Percentiles rank a stretch among this genome's conserved stretches.
Conservation (phyloP, 2,888 invertebrate species). For the Tetropium fuscum region DNA sequence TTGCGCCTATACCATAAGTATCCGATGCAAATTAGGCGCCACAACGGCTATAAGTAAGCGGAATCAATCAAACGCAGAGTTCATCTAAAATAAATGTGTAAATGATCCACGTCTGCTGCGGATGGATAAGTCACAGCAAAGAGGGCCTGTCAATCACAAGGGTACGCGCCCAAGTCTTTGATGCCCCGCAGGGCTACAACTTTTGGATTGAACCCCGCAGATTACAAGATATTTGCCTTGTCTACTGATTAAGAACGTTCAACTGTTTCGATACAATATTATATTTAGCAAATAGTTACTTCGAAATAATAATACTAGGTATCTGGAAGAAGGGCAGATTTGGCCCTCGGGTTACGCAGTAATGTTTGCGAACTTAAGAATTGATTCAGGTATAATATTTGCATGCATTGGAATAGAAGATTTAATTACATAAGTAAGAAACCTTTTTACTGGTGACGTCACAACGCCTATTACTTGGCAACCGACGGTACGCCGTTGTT, state of each 20-base stretch:
- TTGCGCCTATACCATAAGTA: too few species aligned
- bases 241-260: constrained; percentile 48
- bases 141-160: constrained; percentile 44
- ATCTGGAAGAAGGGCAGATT: constrained; percentile 41
- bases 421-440: too few species aligned
- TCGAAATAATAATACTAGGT: constrained; percentile 44
- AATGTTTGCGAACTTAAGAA: constrained; percentile 28
- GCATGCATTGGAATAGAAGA: too few species aligned
- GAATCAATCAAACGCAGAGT: constrained; percentile 31
- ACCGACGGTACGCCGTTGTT: too few species aligned
- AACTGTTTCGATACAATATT: constrained; percentile 38
- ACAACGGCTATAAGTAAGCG: constrained; percentile 1
- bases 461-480: too few species aligned
- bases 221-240: constrained; percentile 60
- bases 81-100: constrained; percentile 33
- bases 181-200: constrained; percentile 54
- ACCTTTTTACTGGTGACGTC: too few species aligned
- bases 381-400: too few species aligned
- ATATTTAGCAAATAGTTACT: constrained; percentile 47
- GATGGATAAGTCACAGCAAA: constrained; percentile 36
- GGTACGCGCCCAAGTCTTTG: constrained; percentile 40
- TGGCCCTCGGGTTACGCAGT: constrained; percentile 30
- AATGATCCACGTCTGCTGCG: constrained; percentile 37
- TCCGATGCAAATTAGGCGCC: constrained; percentile 9
- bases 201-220: constrained; percentile 59